These are phyloP conservation scores for Plutella xylostella DNA, from an alignment of 2,888 invertebrate genomes.

Conservation along the genomic window DNA sequence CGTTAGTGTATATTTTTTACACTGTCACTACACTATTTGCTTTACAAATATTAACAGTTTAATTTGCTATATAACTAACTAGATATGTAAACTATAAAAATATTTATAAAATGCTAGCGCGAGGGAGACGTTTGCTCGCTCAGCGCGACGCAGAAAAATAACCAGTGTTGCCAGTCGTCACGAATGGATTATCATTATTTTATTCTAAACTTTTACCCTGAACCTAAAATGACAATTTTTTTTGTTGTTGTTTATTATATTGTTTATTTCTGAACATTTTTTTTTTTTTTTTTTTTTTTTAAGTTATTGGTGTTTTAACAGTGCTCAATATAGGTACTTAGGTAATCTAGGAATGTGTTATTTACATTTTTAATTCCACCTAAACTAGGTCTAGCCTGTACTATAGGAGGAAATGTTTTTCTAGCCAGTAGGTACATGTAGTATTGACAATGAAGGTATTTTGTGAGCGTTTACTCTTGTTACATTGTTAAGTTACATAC, in stretches of 20 bases:
- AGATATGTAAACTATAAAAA: constrained; percentile 29
- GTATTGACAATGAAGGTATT: too few species aligned
- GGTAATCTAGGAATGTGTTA: too few species aligned
- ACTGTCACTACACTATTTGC: constrained; percentile 33
- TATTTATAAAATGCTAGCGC: constrained; percentile 46
- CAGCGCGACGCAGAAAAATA: constrained; percentile 56
- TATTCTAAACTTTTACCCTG: constrained; percentile 51
- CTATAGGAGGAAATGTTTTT: too few species aligned
- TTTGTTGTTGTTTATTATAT: not conserved
- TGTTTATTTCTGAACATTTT: not conserved
- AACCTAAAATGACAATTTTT: constrained; percentile 57
- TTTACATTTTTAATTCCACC: too few species aligned
- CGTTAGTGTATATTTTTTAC: constrained; percentile 17
- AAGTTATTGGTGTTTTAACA: too few species aligned
- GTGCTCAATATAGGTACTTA: too few species aligned
- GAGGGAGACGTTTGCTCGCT: constrained; percentile 38
- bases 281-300: constrained; percentile 18
- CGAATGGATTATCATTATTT: too few species aligned
- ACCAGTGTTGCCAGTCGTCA: too few species aligned
- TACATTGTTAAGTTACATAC: too few species aligned
- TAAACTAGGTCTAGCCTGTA: too few species aligned
- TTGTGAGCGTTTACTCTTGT: too few species aligned
- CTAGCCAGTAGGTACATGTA: too few species aligned
- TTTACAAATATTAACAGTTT: not conserved
- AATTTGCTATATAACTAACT: constrained; percentile 24